Evolutionary conservation across 2,888 invertebrate species (phyloP), one percentile per base, ranked within the genome.

Genomic region (Cephus spinipes): DNA sequence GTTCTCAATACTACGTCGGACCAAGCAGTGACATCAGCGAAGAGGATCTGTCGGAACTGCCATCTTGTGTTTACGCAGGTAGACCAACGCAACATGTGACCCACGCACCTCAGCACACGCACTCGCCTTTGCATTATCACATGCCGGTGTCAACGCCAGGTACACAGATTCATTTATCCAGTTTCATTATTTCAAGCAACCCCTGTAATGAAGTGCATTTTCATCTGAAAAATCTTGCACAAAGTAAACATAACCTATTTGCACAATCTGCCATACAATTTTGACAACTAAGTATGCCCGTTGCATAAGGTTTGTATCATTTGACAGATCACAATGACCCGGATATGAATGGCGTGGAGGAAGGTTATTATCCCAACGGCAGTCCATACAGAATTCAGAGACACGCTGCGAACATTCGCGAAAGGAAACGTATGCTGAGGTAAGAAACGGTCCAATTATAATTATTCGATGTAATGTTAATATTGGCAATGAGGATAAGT

Each of bases 361-460:
- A 92, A 75, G 91, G 92, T 71, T 95, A 95, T 88, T 94, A 94
- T 81, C 95, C 94, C 83, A 94, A 94, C 77, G 95, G 95, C 1
- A 96, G 96, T 9, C 96, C 96, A 9, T 98, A 97, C 92, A 94
- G 97, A 88, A 96, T 97, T 82, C 98, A 98, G 92, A 94, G 98
- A 81, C 97, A 97, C 85, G 97, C 98, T 3, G 98, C 99, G 80
- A 99, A 98, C 93, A 97, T 99, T 84, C 95, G 99, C 86, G 99
- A 99, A 93, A 94, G 99, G 91, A 97, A 98, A 94, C 95, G 99
- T 91, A 99, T 99, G 98, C 96, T 99, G 95, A 98, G 98, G 96
- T 97, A 96, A 90, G 86, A 85, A 88, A 82, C 80, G 73, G 69
- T 73, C 35, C 12, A 73, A 12, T 73, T 35, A 12, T 73, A 33